Base-by-base conservation (phyloP, 2,113 vertebrate species). In the Scomber japonicus region DNA sequence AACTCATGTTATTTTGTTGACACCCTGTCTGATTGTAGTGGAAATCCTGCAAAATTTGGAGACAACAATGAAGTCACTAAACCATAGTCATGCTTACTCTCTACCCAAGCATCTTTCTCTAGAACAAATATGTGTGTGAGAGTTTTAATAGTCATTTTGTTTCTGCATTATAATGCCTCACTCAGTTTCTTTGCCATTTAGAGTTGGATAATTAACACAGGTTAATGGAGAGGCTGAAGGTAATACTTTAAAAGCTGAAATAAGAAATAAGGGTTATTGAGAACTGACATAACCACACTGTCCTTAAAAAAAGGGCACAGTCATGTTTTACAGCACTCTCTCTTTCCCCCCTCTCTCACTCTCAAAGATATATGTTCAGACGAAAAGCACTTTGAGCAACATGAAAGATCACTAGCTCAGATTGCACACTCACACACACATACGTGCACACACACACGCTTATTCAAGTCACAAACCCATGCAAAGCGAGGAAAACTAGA, bases 311-410 rank as follows among this genome's bases (percentile, higher is more conserved):
- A 72, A 80, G 51, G 78, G n/a, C 69, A 65, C 45, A 75, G 67
- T 55, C 65, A 65, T 79, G 21, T 71, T 76, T 65, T 63, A 66
- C 66, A 57, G 44, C 48, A 11, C 80, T 70, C 62, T 66, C 68
- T 19, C 56, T 50, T 15, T 19, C 45, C 44, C 16, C 69, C 64
- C 54, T 55, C 30, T 72, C 55, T 60, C 59, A 53, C 70, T 65
- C 71, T 73, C 51, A 66, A 66, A 72, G 75, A 82, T 80, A 71
- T 78, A 65, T 73, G 78, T 67, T 83, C 70, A 56, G 84, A 79
- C 1, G 54, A 83, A 84, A 82, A 87, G 80, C 63, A 85, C 81
- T 89, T 90, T 77, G 76, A 82, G 66, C 49, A 87, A 86, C 84
- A 89, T 74, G 65, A 86, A 87, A 82, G 72, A 82, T 87, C 69